Base-by-base conservation (phyloP, 1,140 invertebrate genomes). In the Drosophila aff. region DNA sequence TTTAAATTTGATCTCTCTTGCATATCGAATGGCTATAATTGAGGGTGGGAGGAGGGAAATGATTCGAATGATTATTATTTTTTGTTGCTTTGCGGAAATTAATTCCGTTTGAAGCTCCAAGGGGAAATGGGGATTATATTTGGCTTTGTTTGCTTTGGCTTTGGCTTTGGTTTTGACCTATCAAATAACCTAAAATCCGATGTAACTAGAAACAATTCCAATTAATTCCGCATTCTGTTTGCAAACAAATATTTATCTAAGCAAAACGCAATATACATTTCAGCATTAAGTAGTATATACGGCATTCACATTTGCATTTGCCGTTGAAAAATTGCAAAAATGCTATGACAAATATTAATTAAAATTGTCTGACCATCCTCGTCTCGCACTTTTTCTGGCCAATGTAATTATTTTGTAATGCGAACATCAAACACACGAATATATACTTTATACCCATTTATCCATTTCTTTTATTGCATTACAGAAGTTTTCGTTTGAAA, bases 341-440 rank as follows among this genome's bases (percentile, higher is more conserved):
- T 79, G 28, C 6, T 21, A 59, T 61, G 66, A 73, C 76, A 80
- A 87, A 86, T 80, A 86, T 87, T 87, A 86, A 86, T 87, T 86
- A 71, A 66, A 79, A 80, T 40, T 63, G 50, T 60, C 36, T 23
- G 59, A 57, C 49, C 63, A 23, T n/a, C 23, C 31, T 36, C 44
- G 55, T 13, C 43, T 31, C 31, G 7, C 13, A 15, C 18, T 21
- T 7, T 36, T 33, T 57, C n/a, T 43, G 31, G 15, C 21, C 21
- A 57, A 52, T 52, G 67, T 52, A 84, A 80, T 84, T 84, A 84
- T 74, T 82, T 83, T 80, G 71, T 80, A 58, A 47, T 76, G 38
- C 36, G 67, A 53, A 49, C 47, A 49, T 59, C 46, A 53, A 44
- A 50, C 33, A 66, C 31, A 61, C 40, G 43, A 4, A 21, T 21